Base-by-base conservation (phyloP, 1,140 invertebrate species). In the Schmidtea mediterranea region DNA sequence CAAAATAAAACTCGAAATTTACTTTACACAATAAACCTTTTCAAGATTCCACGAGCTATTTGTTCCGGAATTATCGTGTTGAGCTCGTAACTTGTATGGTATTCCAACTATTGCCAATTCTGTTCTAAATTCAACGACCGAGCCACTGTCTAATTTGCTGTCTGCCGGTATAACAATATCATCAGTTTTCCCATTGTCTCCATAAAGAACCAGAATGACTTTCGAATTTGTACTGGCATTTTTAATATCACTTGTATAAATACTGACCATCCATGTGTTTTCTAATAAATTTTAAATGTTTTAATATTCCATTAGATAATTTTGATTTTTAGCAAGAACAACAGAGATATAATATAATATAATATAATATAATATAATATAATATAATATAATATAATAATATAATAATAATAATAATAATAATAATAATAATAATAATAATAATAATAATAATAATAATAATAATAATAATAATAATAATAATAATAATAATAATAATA, bases 121-220 rank as follows among this genome's bases (percentile, higher is more conserved):
- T 1, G 62, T 49, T 49, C 59, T 59, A 55, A 67, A 64, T 38
- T 56, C 54, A 52, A 65, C 62, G 21, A 55, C 50, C 16, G 58
- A 52, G 16, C 62, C 62, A n/a, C 52, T 45, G 51, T 67, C 63
- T 51, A 67, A 67, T 15, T 54, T 58, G 50, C 55, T 56, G 48
- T 63, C 61, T 52, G 60, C 62, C 18, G 54, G 51, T 13, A 65
- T 53, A 13, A 36, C 43, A 21, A 63, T 55, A 48, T 62, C 60
- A 45, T 65, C 62, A 21, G 61, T 56, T 51, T 65, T 65, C 2
- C 63, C 65, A 26, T 57, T 59, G 49, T 63, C 58, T 23, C 62
- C 62, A 51, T 65, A 65, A 8, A 62, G 47, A 41, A 56, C 55
- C 13, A 65, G 51, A 48, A 51, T 54, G 0, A 63, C 60, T 54